Base-by-base conservation (phyloP, 2,797 vertebrate genomes). In the Eleutherodactylus coqui region DNA sequence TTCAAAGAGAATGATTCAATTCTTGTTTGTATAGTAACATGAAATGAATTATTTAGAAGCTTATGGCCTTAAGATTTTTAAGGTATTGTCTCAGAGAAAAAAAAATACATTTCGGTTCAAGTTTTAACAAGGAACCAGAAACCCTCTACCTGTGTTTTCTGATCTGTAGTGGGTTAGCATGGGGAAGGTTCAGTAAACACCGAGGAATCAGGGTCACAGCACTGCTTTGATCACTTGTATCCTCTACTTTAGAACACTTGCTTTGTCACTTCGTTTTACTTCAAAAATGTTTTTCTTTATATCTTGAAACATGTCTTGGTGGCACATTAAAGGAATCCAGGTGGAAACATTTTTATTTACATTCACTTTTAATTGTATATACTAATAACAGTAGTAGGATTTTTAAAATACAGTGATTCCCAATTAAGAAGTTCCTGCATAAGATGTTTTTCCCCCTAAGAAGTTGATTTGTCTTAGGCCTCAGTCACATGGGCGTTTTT, bases 1-100 rank as follows among this genome's bases (percentile, higher is more conserved):
- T 92, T 95, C 92, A 95, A 95, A 96, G 92, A 95, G 93, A 95
- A 96, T 96, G 93, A 95, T 95, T 96, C 92, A 96, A 94, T 92
- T 88, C 91, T 89, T 94, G 91, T 95, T 96, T 96, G 93, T 91
- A 92, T 93, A 92, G 19, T 70, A 70, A n/a, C 67, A 41, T 41
- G 3, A 41, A 90, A 92, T 94, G 90, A 95, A 94, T 92, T 88
- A 92, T 91, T 94, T 93, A 94, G 88, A 75, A 83, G 87, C 8
- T 82, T 88, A 89, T 89, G 88, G 89, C 49, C 88, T 91, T 77
- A 91, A 86, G 86, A 90, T 90, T 88, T 70, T 91, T 79, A 89
- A 70, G 93, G 86, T 79, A 88, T 89, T 82, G 76, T 91, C 90
- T 91, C 1, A 79, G 87, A 91, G 89, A 89, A 92, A 91, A 91